Percentiles rank a stretch among this genome's conserved stretches.
These are phyloP conservation scores for Hypanus sabinus DNA, from an alignment of 2,113 vertebrate genomes.

Conservation along the genomic window DNA sequence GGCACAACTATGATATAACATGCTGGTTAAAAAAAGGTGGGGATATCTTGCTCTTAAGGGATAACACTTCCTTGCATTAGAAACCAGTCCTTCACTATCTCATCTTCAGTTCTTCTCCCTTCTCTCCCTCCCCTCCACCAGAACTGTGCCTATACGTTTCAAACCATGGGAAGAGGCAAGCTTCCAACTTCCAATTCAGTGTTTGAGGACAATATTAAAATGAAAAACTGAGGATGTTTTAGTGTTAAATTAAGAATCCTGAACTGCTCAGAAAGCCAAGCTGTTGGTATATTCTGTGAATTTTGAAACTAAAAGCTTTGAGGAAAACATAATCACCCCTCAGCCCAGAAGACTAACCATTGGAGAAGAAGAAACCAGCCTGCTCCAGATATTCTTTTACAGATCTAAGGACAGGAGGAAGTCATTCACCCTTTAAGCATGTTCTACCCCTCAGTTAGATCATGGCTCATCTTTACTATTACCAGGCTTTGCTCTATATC, in stretches of 20 bases:
- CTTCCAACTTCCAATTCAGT: neutral
- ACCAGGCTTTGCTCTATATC: neutral
- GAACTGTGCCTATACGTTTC: neutral
- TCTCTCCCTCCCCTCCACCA: neutral
- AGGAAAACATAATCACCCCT: neutral
- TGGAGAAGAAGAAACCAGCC: neutral
- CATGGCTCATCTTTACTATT: neutral
- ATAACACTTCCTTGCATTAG: neutral
- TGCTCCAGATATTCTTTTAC: neutral
- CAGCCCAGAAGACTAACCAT: neutral
- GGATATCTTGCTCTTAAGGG: neutral
- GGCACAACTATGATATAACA: neutral
- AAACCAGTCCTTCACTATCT: neutral
- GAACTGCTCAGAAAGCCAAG: neutral
- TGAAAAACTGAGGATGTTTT: neutral
- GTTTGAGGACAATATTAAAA: neutral
- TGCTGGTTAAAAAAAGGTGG: neutral
- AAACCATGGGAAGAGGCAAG: neutral
- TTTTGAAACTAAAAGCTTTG: neutral
- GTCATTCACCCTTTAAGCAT: neutral
- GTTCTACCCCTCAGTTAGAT: neutral
- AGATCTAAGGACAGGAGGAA: neutral
- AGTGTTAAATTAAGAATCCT: neutral
- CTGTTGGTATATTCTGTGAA: neutral
- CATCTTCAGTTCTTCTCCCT: neutral